Evolutionary conservation across 1,140 invertebrate genomes (phyloP), one percentile per base, ranked within the genome.

Genomic region (Trichogramma pretiosum): DNA sequence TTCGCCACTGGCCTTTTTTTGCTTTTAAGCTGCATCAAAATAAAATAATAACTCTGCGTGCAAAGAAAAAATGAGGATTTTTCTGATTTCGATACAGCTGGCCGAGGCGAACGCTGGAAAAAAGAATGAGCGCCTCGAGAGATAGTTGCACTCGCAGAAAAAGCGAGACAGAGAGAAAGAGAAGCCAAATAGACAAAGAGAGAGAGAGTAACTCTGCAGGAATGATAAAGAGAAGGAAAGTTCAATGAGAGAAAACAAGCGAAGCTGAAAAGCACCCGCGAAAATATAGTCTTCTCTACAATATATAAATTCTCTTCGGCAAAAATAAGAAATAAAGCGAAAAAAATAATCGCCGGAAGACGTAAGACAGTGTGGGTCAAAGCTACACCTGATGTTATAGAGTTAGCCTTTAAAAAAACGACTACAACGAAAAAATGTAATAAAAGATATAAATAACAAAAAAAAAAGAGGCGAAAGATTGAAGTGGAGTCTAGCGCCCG

Each of bases 291-390:
- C 16, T 33, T 16, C 32, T 33, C 5, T 16, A 24, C 22, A 34
- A 16, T 41, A 14, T 28, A 22, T 33, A 41, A 33, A 33, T 3
- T n/a, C 40, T n/a, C 16, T 11, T 11, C 11, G 28, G 40, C 33
- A 33, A 33, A 33, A 42, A 42, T 32, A 33, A 33, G 28, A 33
- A 42, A 13, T n/a, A n/a, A n/a, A n/a, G n/a, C n/a, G n/a, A n/a
- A n/a, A n/a, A 42, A 42, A 42, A 41, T 33, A 42, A 42, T 42
- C 40, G 40, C 18, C 40, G 11, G 14, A 33, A 42, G 28, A 42
- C 40, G 40, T 33, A 42, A 32, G 39, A 19, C 23, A 2, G n/a
- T n/a, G n/a, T n/a, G n/a, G n/a, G n/a, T n/a, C n/a, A n/a, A n/a
- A n/a, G n/a, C n/a, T n/a, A n/a, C n/a, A n/a, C n/a, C n/a, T n/a